Evolutionary conservation across 2,888 invertebrate species (phyloP).

Genomic region (Unio pictorum): DNA sequence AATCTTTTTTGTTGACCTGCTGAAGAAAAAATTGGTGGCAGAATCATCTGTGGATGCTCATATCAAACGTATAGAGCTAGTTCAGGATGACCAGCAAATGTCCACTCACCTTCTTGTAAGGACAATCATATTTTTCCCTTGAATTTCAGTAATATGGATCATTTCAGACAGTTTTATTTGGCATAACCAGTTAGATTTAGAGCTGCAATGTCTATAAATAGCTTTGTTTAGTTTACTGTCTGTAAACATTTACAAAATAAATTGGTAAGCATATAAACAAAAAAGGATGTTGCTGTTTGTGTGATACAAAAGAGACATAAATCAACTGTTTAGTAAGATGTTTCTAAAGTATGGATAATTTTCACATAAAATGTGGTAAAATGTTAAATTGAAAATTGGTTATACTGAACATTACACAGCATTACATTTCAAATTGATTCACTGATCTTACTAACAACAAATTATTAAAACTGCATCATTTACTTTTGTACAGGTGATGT

Average conservation of each 20-base stretch:
- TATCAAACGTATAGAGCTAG: constrained; percentile 79
- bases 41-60: constrained; percentile 79
- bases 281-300: no score
- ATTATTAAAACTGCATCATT: no score
- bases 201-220: background rate
- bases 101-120: constrained; percentile 66
- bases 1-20: constrained; percentile 81
- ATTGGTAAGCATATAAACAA: no score
- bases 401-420: no score
- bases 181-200: background rate
- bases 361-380: no score
- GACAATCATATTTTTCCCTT: constrained; percentile 4
- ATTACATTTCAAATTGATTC: no score
- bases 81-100: constrained; percentile 79
- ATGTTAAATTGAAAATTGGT: no score
- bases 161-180: background rate
- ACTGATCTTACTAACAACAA: no score
- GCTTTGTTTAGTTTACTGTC: no score
- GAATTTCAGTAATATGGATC: background rate
- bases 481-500: no score
- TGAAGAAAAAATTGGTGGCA: constrained; percentile 80
- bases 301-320: no score
- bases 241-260: no score
- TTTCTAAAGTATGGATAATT: background rate
- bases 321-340: background rate